Conservation (phyloP, 2,113 vertebrate species). For the Nothocercus nigrocapillus region DNA sequence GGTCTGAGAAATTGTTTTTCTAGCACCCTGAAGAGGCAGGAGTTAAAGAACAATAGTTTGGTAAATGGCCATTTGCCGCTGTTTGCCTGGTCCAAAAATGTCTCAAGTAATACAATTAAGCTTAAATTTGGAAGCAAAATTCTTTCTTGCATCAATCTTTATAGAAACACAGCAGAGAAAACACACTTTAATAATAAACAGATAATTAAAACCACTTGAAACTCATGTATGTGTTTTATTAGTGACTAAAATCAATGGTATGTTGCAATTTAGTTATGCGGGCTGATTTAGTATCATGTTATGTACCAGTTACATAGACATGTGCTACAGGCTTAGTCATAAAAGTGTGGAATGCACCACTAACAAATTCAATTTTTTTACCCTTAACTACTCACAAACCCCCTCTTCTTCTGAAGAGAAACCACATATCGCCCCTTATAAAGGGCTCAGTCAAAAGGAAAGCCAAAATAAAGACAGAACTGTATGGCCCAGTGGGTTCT, state of each 20-base stretch:
- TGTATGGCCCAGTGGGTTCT: slow-evolving; percentile 47
- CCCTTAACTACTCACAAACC: slow-evolving; percentile 47
- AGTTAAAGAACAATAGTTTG: background rate
- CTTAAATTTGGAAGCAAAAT: slow-evolving; percentile 49
- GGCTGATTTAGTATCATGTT: slow-evolving; percentile 67
- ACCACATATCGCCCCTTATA: slow-evolving; percentile 25
- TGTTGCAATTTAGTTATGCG: slow-evolving; percentile 66
- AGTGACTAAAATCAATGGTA: slow-evolving; percentile 67
- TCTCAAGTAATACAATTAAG: slow-evolving; percentile 9
- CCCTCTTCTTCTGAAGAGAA: slow-evolving; percentile 46
- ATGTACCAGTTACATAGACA: slow-evolving; percentile 66
- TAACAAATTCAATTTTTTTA: slow-evolving; percentile 69
- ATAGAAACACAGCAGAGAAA: slow-evolving; percentile 42
- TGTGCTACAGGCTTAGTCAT: slow-evolving; percentile 61
- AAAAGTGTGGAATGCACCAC: slow-evolving; percentile 65
- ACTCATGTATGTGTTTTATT: slow-evolving; percentile 63
- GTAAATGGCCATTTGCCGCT: background rate
- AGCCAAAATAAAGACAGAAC: slow-evolving; percentile 58
- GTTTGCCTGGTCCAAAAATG: background rate
- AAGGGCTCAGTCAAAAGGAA: slow-evolving; percentile 54
- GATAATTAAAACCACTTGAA: slow-evolving; percentile 71
- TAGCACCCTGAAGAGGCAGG: slow-evolving; percentile 6
- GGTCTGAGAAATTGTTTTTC: background rate
- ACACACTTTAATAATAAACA: slow-evolving; percentile 57
- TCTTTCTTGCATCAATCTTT: slow-evolving; percentile 44